Evolutionary conservation across 2,797 vertebrate species (phyloP).

Genomic region (Tragelaphus eurycerus): DNA sequence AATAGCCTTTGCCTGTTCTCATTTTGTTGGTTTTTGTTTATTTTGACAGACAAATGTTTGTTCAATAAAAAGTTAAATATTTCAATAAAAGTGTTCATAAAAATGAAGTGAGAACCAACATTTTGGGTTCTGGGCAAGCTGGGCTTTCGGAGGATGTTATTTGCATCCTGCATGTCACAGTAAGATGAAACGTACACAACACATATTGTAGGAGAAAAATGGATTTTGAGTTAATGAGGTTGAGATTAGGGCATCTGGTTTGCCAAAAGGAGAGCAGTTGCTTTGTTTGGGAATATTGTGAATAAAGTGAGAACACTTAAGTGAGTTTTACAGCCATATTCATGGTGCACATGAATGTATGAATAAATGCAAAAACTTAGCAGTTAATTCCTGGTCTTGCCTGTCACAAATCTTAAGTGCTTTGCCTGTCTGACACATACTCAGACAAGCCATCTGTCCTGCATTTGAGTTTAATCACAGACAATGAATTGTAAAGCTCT

Average conservation of each 20-base stretch:
- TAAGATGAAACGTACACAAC: background rate
- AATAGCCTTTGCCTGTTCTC: background rate
- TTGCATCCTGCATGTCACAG: background rate
- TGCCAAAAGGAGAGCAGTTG: constrained; percentile 43
- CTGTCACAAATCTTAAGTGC: constrained; percentile 54
- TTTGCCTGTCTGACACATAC: constrained; percentile 63
- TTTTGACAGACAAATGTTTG: constrained; percentile 46
- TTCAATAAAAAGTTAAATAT: constrained; percentile 57
- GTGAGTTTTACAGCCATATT: constrained; percentile 47
- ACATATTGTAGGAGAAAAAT: background rate
- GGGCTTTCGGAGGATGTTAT: background rate
- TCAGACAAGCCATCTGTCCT: constrained; percentile 77
- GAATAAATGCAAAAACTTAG: constrained; percentile 63
- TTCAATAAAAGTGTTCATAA: constrained; percentile 15
- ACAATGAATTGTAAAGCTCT: constrained; percentile 73
- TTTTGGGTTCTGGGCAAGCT: background rate
- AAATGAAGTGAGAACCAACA: background rate
- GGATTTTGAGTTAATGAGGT: constrained; percentile 42
- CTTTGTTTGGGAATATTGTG: constrained; percentile 62
- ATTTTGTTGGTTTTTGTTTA: background rate
- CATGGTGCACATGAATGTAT: constrained; percentile 4
- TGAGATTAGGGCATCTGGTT: constrained; percentile 58
- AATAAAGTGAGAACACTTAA: constrained; percentile 53
- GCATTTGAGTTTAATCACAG: constrained; percentile 71
- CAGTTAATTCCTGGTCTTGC: constrained; percentile 72